Evolutionary conservation across 1,140 invertebrate genomes (phyloP), one percentile per base, ranked within the genome.

Genomic region (Eubasilissa regina): DNA sequence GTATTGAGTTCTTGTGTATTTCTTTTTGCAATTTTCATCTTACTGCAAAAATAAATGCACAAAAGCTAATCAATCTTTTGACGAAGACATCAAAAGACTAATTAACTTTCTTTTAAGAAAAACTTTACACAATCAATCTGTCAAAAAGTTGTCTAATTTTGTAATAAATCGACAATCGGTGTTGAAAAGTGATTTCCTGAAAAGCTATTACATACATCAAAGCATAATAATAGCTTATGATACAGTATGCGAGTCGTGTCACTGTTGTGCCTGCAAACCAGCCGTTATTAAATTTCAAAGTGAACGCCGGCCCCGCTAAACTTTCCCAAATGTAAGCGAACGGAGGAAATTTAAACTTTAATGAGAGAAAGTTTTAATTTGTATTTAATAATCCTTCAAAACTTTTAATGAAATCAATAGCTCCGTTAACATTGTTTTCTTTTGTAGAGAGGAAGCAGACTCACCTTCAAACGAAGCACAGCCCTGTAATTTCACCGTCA

Each of bases 371-470:
- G 62, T 78, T 78, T 68, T 48, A 78, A 78, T 78, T 78, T 78
- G 76, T 70, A 60, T 78, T 78, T 78, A 72, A 70, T 78, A 78
- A 78, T 78, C 76, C 45, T 15, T 70, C 62, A 43, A 15, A 78
- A 78, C 47, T 78, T 70, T 78, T 78, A 78, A 78, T 78, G 76
- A 78, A 78, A 78, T 78, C 76, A 78, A 78, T 78, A 78, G 76
- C 76, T 64, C 17, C 43, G 75, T 62, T 25, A 76, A 76, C 75
- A 76, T 62, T 76, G 44, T 76, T 48, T 75, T 76, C 75, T 76
- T 76, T 76, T 25, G 53, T 58, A 9, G 9, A 53, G 45, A 47
- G 35, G 4, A 47, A 44, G 45, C 13, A n/a, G 66, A 44, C 60
- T 64, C 19, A 73, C 47, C 48, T 53, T 53, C 4, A 68, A 62